These are phyloP conservation scores for Echeneis naucrates DNA, from an alignment of 2,797 vertebrate genomes.

Conservation along the genomic window DNA sequence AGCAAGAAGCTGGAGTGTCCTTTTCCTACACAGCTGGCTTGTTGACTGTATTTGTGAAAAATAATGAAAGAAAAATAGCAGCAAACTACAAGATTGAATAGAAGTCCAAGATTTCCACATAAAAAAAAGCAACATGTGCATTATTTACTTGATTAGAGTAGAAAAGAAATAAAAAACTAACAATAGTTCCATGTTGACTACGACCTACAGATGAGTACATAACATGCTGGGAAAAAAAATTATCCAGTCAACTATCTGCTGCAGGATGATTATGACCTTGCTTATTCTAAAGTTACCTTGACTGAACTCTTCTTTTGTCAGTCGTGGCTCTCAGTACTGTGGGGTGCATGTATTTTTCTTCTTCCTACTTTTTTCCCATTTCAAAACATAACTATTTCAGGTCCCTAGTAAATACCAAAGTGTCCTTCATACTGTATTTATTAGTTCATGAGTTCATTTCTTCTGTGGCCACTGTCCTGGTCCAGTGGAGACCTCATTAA, in stretches of 20 bases:
- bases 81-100: neutral
- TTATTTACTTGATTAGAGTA: too few relatives aligned
- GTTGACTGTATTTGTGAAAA: neutral
- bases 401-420: too few relatives aligned
- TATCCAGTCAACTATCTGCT: neutral
- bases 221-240: too few relatives aligned
- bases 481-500: slow-evolving; percentile 20
- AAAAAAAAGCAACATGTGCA: neutral
- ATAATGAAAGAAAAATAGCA: neutral
- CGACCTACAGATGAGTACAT: too few relatives aligned
- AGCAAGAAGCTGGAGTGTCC: neutral
- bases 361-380: too few relatives aligned
- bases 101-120: neutral
- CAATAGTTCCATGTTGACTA: too few relatives aligned
- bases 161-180: too few relatives aligned
- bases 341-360: neutral
- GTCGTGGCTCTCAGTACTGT: neutral
- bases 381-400: neutral
- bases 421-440: slow-evolving; percentile 8
- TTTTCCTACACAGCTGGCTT: neutral
- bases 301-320: neutral
- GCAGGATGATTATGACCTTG: neutral
- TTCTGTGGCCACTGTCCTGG: slow-evolving; percentile 7
- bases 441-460: slow-evolving; percentile 12
- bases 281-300: neutral